These are phyloP conservation scores for Ophiothrix spiculata DNA, from an alignment of 35 echinoderm and acorn worm species.

Conservation along the genomic window DNA sequence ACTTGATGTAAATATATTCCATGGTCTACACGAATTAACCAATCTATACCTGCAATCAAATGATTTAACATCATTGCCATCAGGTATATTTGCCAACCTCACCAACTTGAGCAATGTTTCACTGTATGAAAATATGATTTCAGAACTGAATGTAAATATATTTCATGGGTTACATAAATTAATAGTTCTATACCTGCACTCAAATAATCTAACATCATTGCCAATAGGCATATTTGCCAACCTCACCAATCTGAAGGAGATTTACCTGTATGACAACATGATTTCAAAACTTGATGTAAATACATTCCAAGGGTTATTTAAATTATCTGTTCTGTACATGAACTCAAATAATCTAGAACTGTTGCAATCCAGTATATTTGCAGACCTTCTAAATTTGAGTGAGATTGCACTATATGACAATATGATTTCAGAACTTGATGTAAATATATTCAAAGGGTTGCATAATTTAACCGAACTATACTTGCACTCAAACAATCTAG, in stretches of 20 bases:
- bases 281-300: background rate
- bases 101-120: background rate
- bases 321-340: background rate
- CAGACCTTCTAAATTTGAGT: background rate
- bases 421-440: no score
- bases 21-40: background rate
- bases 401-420: no score
- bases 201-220: background rate
- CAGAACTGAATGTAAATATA: background rate
- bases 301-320: background rate
- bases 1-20: background rate
- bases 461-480: no score
- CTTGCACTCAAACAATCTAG: no score
- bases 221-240: background rate
- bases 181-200: background rate
- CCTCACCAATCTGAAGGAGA: background rate
- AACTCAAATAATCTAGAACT: background rate
- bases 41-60: background rate
- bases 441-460: no score
- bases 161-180: no score
- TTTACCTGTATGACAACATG: background rate
- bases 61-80: background rate
- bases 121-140: background rate
- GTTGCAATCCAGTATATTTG: background rate
- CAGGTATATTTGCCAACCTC: background rate